These are phyloP conservation scores for Uloborus diversus DNA, from an alignment of 1,140 invertebrate genomes.

Conservation along the genomic window DNA sequence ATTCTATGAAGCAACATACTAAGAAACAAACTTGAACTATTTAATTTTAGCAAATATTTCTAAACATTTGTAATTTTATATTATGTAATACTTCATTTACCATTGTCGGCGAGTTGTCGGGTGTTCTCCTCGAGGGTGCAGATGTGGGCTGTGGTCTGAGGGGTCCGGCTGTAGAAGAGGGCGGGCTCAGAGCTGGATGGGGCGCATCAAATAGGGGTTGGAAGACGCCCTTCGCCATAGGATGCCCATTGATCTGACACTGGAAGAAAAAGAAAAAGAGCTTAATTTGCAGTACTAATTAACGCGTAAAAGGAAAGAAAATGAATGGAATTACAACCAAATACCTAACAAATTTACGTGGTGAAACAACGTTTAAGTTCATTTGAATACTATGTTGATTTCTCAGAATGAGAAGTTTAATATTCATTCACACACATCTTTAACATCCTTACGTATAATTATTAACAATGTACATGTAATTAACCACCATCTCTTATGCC, in stretches of 20 bases:
- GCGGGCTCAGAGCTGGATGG: slow-evolving; percentile 58
- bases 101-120: neutral
- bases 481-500: too few relatives aligned
- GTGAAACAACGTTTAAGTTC: too few relatives aligned
- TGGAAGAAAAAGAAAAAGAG: slow-evolving; percentile 21
- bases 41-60: neutral
- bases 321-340: too few relatives aligned
- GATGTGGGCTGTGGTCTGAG: slow-evolving; percentile 57
- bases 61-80: neutral
- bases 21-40: neutral
- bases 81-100: neutral
- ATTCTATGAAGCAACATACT: too few relatives aligned
- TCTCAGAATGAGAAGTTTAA: neutral
- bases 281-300: neutral
- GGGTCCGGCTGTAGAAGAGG: slow-evolving; percentile 65
- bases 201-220: slow-evolving; percentile 71
- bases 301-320: neutral
- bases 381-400: too few relatives aligned
- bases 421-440: neutral
- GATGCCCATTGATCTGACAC: slow-evolving; percentile 61
- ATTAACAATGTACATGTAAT: too few relatives aligned
- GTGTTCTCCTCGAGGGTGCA: neutral
- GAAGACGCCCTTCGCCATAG: slow-evolving; percentile 64
- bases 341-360: too few relatives aligned
- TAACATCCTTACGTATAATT: neutral